These are phyloP conservation scores for Iguana delicatissima DNA, from an alignment of 2,797 vertebrate species.

Conservation along the genomic window DNA sequence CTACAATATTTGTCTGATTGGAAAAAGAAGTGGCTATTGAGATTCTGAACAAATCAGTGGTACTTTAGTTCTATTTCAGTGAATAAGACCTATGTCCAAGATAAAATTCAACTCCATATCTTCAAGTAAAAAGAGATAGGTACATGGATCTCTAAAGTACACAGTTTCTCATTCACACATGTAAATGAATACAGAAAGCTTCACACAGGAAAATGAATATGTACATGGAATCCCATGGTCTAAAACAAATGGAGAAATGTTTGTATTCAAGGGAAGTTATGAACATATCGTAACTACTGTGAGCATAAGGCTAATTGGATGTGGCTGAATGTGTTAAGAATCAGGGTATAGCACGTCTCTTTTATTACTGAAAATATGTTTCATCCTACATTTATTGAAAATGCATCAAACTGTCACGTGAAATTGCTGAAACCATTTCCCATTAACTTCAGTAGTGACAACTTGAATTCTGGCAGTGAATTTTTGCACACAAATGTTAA, in stretches of 20 bases:
- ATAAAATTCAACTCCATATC: not conserved
- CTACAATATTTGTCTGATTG: too few species aligned
- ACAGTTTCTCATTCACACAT: not conserved
- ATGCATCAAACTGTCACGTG: not conserved
- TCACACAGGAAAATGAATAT: too few species aligned
- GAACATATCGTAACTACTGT: not conserved
- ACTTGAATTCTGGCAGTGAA: not conserved
- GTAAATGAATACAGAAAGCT: too few species aligned
- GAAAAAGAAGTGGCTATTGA: not conserved
- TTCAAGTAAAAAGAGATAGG: not conserved
- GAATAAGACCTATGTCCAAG: not conserved
- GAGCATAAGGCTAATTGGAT: not conserved
- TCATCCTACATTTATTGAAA: not conserved
- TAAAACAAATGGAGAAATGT: not conserved
- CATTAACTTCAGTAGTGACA: not conserved
- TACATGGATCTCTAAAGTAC: not conserved
- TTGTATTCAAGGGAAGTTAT: not conserved
- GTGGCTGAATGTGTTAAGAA: not conserved
- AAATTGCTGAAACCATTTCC: not conserved
- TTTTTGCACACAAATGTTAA: not conserved
- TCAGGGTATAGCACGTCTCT: not conserved
- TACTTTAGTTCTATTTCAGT: not conserved
- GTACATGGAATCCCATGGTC: not conserved
- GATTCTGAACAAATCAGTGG: not conserved
- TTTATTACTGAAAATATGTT: not conserved